These are phyloP conservation scores for Prenolepis imparis DNA, from an alignment of 2,888 invertebrate species.

Conservation along the genomic window DNA sequence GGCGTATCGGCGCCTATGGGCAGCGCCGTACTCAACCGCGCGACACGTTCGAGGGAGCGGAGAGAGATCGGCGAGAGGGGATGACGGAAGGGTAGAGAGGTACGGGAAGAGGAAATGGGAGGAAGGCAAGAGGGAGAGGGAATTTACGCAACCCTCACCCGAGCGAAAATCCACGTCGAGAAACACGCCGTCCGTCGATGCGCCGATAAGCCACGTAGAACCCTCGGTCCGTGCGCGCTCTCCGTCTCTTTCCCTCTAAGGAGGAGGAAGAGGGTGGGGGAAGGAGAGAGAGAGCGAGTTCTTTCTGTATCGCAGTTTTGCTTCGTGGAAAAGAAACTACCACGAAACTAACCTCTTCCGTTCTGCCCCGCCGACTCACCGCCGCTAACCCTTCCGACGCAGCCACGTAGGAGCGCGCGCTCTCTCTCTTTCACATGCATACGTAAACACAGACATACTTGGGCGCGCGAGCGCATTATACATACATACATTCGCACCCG, in stretches of 20 bases:
- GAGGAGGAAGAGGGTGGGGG: not conserved
- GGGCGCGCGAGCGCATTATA: slow-evolving; percentile 34
- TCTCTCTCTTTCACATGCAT: slow-evolving; percentile 3
- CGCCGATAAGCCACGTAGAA: slow-evolving; percentile 78
- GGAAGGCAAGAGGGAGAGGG: slow-evolving; percentile 63
- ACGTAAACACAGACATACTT: slow-evolving; percentile 48
- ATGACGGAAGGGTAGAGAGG: slow-evolving; percentile 53
- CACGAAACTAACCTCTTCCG: slow-evolving; percentile 73
- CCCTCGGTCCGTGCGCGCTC: slow-evolving; percentile 62
- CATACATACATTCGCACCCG: slow-evolving; percentile 24
- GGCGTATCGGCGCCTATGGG: slow-evolving; percentile 79
- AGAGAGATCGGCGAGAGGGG: slow-evolving; percentile 26
- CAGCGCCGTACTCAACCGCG: slow-evolving; percentile 76
- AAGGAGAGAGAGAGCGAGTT: not conserved
- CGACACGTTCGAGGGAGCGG: slow-evolving; percentile 68
- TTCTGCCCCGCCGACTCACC: slow-evolving; percentile 65
- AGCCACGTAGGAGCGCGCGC: slow-evolving; percentile 54
- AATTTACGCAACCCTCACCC: slow-evolving; percentile 85
- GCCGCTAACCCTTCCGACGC: slow-evolving; percentile 73
- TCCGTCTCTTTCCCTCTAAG: slow-evolving; percentile 39
- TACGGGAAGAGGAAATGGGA: slow-evolving; percentile 60
- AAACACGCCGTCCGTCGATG: slow-evolving; percentile 76
- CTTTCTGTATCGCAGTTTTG: slow-evolving; percentile 26
- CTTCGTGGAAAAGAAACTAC: slow-evolving; percentile 65
- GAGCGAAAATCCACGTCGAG: slow-evolving; percentile 78